A percentile compares a stretch with the other conserved stretches of the same genome.
phyloP scores from a whole-genome alignment of 2,888 invertebrate genomes.

The Halictus quadricinctus region DNA sequence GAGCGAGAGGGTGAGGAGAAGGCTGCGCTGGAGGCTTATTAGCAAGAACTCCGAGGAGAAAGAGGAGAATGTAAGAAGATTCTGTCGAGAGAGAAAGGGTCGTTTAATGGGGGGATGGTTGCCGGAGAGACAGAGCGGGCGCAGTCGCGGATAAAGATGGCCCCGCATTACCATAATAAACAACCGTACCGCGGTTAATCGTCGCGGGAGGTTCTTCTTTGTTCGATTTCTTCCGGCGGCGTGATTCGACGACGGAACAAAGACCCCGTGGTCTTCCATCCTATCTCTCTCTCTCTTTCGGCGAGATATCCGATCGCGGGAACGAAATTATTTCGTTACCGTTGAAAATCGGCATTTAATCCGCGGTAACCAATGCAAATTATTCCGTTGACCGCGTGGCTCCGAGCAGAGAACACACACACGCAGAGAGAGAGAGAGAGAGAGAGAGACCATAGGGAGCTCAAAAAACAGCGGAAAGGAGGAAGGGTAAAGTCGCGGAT shows the following conservation, averaged over 20 bases:
- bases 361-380: conserved; percentile 41
- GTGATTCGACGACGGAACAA: conserved; percentile 1
- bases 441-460: conserved; percentile 5
- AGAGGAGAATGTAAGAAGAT: conserved; percentile 51
- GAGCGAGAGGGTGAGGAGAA: conserved; percentile 49
- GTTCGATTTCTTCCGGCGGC: not conserved
- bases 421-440: conserved; percentile 1
- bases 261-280: not conserved
- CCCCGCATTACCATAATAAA: conserved; percentile 70
- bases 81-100: conserved; percentile 34
- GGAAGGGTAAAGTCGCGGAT: conserved; percentile 60
- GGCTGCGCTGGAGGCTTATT: conserved; percentile 65
- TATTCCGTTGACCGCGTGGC: conserved; percentile 37
- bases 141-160: conserved; percentile 66
- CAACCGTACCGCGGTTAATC: conserved; percentile 60
- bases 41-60: conserved; percentile 64
- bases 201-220: conserved; percentile 33
- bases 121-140: conserved; percentile 27
- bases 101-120: conserved; percentile 45
- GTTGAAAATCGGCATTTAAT: conserved; percentile 12
- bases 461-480: conserved; percentile 20
- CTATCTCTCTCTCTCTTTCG: not conserved
- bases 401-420: not conserved
- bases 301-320: not conserved
- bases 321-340: conserved; percentile 42